Conservation (phyloP, 2,797 vertebrate genomes). For the Ibycter americanus region DNA sequence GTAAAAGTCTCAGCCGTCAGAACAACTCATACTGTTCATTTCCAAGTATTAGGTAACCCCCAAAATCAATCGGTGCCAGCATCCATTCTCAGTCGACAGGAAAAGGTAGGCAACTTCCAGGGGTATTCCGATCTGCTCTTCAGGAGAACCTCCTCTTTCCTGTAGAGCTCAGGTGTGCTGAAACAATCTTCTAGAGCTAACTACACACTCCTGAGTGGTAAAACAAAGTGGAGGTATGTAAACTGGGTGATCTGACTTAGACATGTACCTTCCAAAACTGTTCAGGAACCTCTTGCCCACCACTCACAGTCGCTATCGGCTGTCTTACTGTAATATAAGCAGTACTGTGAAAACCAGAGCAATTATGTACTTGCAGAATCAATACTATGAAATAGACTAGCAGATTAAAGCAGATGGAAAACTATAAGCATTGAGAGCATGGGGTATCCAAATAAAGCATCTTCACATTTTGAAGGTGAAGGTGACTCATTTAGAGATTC, state of each 20-base stretch:
- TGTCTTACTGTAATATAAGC: background rate
- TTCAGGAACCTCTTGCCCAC: background rate
- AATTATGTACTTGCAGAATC: background rate
- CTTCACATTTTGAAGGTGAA: constrained; percentile 14
- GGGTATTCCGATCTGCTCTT: background rate
- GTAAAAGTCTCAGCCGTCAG: background rate
- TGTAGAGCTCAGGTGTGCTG: background rate
- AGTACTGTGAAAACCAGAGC: background rate
- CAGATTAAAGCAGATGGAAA: background rate
- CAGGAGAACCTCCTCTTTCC: background rate
- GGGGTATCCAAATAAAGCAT: background rate
- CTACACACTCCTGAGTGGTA: background rate
- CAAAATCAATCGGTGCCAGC: background rate
- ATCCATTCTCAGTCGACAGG: background rate
- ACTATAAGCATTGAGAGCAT: background rate
- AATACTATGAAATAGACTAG: background rate
- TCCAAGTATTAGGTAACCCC: background rate
- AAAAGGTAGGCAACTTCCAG: background rate
- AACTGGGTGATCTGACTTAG: background rate
- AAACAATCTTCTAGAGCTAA: background rate
- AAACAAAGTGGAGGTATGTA: background rate
- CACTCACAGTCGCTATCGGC: background rate
- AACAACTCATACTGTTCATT: background rate
- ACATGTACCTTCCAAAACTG: background rate
- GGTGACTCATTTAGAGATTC: background rate